Evolutionary conservation across 2,113 vertebrate genomes (phyloP).

Genomic region (Cyprinodon tularosa): DNA sequence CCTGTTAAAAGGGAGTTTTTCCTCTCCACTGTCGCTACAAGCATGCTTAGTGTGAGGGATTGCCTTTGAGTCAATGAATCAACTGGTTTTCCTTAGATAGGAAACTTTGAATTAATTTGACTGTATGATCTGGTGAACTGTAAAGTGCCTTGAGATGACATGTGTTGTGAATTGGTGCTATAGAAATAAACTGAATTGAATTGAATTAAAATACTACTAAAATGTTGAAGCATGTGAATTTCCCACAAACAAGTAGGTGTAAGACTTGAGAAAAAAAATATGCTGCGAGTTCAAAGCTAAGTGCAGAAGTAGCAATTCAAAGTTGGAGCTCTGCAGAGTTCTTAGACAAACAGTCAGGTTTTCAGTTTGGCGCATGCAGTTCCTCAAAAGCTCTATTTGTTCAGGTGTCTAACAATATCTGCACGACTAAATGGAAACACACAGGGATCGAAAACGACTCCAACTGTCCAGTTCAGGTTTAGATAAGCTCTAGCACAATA

Average conservation of each 20-base stretch:
- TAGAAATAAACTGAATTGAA: too few species aligned
- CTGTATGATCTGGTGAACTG: too few species aligned
- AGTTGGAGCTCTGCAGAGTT: background rate
- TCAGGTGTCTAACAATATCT: constrained; percentile 50
- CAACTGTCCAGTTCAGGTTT: constrained; percentile 6
- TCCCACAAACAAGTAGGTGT: constrained; percentile 17
- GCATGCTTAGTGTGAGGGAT: too few species aligned
- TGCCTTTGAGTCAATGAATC: too few species aligned
- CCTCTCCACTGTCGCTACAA: too few species aligned
- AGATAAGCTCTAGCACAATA: constrained; percentile 20
- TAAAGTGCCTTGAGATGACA: too few species aligned
- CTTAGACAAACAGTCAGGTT: constrained; percentile 1
- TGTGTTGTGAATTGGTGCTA: too few species aligned
- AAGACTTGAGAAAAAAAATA: background rate
- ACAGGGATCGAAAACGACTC: constrained; percentile 6
- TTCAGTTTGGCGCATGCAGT: background rate
- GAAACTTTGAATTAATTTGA: too few species aligned
- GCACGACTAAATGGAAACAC: constrained; percentile 38
- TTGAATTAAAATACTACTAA: too few species aligned
- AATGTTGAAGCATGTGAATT: background rate
- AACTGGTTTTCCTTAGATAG: too few species aligned
- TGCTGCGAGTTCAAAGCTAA: background rate
- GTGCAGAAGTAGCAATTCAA: background rate
- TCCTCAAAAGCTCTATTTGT: constrained; percentile 3
- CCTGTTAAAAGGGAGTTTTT: too few species aligned